Evolutionary conservation across 1,140 invertebrate species (phyloP), one percentile per base, ranked within the genome.

Genomic region (Chymomyza costata): DNA sequence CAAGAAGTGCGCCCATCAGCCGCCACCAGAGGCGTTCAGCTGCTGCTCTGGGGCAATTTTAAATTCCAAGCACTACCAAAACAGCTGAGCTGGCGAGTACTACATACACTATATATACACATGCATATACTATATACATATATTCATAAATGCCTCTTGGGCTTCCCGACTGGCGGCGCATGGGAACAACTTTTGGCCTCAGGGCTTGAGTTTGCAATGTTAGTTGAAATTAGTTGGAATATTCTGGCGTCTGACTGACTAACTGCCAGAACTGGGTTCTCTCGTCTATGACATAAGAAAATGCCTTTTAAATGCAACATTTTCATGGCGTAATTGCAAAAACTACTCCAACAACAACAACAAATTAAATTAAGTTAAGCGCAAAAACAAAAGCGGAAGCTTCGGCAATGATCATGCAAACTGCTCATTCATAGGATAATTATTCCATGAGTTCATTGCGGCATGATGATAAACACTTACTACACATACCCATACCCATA

Each of bases 371-470:
- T 49, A 64, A 62, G 37, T 50, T 63, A 25, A 71, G 41, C 49
- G 53, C 52, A 65, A 73, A 78, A 78, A 78, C 71, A 80, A 78
- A 78, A 78, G 73, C 73, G 73, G 73, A 78, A 78, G 73, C 73
- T 78, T 78, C 73, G 73, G 73, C 73, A 78, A 78, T 78, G 73
- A 78, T 78, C 73, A 78, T 78, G 73, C 73, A 78, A 78, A 73
- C 73, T 78, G 73, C 73, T 78, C 73, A 73, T 78, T 78, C 73
- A 80, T 78, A 73, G 73, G 73, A 78, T 78, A 80, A 78, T 78
- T 78, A 78, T 78, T 78, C 73, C 73, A 78, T 78, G 73, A 80
- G 73, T 73, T 74, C 69, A 74, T 66, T 13, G 46, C 21, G 25
- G 21, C 19, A 15, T 17, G 40, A 48, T 28, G 19, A 58, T 31